phyloP scores from a whole-genome alignment of 1,140 invertebrate species.

The Drosophila subobscura region DNA sequence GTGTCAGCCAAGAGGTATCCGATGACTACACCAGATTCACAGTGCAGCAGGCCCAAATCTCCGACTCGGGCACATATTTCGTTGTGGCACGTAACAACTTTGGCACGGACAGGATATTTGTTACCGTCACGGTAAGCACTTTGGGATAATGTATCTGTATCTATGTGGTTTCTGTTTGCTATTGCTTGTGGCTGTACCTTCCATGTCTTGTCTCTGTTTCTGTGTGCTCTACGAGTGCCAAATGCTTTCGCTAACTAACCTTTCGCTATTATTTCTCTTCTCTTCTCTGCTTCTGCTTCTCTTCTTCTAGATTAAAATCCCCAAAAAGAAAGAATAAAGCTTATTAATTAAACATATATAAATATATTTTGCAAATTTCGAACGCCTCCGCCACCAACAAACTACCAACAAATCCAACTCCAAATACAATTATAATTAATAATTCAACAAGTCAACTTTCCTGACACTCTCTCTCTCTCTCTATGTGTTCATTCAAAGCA shows the following conservation, averaged over 20 bases:
- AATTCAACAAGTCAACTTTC: constrained; percentile 46
- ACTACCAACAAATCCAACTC: constrained; percentile 25
- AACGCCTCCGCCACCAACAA: constrained; percentile 44
- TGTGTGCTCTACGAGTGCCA: no score
- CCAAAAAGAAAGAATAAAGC: constrained; percentile 83
- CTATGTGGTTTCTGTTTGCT: constrained; percentile 9
- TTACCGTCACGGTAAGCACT: constrained; percentile 89
- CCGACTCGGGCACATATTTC: constrained; percentile 97
- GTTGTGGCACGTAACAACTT: constrained; percentile 95
- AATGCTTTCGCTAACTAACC: constrained; percentile 70
- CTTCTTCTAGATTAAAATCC: constrained; percentile 77
- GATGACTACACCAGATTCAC: constrained; percentile 94
- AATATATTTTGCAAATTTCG: constrained; percentile 62
- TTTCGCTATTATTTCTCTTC: constrained; percentile 35
- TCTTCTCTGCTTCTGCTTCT: constrained; percentile 33
- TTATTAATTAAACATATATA: constrained; percentile 45
- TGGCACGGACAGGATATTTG: constrained; percentile 93
- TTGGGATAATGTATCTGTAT: neutral
- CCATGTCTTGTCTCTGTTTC: no score
- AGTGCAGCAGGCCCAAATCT: constrained; percentile 91
- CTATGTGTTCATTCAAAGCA: constrained; percentile 74
- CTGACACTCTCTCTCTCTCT: constrained; percentile 42
- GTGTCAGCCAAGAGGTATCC: constrained; percentile 91
- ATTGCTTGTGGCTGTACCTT: constrained; percentile 48
- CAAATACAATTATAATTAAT: constrained; percentile 36